Conservation (phyloP, 2,113 vertebrate genomes). For the Triplophysa rosa region DNA sequence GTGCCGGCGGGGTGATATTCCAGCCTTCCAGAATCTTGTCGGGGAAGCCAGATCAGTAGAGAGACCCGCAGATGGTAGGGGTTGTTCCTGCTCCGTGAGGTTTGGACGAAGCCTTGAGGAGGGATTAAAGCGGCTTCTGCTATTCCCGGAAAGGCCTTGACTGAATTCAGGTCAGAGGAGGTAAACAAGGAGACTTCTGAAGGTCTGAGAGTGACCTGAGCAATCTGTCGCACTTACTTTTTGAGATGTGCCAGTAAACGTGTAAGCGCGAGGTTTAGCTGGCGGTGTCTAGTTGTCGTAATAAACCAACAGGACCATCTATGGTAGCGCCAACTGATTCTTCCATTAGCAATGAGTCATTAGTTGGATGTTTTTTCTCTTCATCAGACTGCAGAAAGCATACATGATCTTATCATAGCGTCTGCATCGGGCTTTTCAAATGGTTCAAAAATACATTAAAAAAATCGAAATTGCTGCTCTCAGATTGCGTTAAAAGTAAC, state of each 20-base stretch:
- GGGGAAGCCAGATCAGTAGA: constrained; percentile 73
- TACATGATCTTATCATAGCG: not conserved
- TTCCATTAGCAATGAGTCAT: not conserved
- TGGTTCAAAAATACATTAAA: not conserved
- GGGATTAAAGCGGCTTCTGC: constrained; percentile 48
- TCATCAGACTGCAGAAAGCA: not conserved
- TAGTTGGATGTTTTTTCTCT: not conserved
- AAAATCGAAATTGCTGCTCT: not conserved
- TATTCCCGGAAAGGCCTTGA: constrained; percentile 38
- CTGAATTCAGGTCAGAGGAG: constrained; percentile 51
- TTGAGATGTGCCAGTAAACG: not conserved
- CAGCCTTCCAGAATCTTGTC: constrained; percentile 51
- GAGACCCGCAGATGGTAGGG: constrained; percentile 78
- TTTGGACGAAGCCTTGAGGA: constrained; percentile 69
- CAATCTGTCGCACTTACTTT: not conserved
- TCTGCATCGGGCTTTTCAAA: not conserved
- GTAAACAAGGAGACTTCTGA: constrained; percentile 39
- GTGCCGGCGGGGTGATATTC: constrained; percentile 26
- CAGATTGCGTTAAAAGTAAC: not conserved
- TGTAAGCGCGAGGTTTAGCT: not conserved
- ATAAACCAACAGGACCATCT: not conserved
- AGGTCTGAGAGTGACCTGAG: constrained; percentile 19
- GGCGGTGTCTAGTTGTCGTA: too few species aligned
- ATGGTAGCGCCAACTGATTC: not conserved
- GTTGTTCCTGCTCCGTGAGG: constrained; percentile 80